Percentiles rank a stretch among this genome's conserved stretches.
Evolutionary conservation across 2,113 vertebrate species (phyloP).

Genomic region (Reinhardtius hippoglossoides): DNA sequence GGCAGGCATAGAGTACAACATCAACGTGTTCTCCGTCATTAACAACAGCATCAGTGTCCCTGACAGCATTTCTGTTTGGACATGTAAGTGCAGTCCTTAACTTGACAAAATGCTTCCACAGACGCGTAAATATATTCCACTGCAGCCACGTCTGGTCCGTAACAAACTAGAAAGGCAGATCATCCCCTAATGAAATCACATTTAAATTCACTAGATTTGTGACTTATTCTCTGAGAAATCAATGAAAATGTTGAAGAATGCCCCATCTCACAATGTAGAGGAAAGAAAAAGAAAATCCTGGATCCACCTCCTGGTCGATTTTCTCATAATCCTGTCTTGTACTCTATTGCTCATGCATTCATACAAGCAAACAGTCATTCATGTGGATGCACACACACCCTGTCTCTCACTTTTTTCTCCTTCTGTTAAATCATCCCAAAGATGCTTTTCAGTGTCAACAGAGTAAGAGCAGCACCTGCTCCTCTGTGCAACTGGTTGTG

Average conservation of each 20-base stretch:
- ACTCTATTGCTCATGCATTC: no score
- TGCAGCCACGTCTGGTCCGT: no score
- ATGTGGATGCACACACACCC: neutral
- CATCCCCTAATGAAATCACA: no score
- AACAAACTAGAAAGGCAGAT: no score
- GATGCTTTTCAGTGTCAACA: conserved; percentile 39
- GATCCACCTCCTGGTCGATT: no score
- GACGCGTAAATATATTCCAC: neutral
- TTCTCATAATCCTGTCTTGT: no score
- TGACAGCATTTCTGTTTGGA: conserved; percentile 87
- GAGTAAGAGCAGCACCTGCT: conserved; percentile 45
- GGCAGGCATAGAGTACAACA: conserved; percentile 92
- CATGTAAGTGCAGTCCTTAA: conserved; percentile 87
- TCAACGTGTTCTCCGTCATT: conserved; percentile 92
- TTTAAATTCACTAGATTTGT: no score
- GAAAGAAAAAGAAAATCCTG: no score
- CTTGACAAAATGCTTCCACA: neutral
- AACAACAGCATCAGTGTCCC: conserved; percentile 89
- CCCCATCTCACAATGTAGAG: no score
- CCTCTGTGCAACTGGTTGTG: conserved; percentile 5
- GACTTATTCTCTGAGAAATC: no score
- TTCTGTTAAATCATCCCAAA: conserved; percentile 5
- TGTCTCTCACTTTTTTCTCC: neutral
- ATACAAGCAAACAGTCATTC: no score
- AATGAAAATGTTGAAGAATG: no score